A percentile compares a stretch with the other conserved stretches of the same genome.
These are phyloP conservation scores for Proterorhinus semilunaris DNA, from an alignment of 2,113 vertebrate species.

Conservation along the genomic window DNA sequence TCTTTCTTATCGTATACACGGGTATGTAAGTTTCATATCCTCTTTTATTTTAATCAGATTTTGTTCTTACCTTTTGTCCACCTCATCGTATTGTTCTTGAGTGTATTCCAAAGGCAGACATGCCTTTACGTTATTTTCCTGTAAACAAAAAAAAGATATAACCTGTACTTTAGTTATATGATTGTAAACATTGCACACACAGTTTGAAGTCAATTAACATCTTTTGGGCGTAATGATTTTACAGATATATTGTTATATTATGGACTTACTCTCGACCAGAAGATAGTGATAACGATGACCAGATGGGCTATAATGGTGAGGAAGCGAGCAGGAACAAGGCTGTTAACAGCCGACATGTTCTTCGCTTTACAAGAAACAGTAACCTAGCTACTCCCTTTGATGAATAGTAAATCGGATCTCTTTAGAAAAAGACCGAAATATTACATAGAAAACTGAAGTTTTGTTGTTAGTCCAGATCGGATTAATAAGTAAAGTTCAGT, in stretches of 20 bases:
- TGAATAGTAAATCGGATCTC: not conserved
- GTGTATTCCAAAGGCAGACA: conserved; percentile 82
- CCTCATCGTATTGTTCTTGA: conserved; percentile 74
- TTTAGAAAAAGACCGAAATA: not conserved
- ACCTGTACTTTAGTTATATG: not conserved
- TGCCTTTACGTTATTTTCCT: conserved; percentile 85
- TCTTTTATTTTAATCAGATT: not conserved
- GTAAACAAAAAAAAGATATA: conserved; percentile 18
- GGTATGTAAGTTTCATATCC: too few relatives aligned
- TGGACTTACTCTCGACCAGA: conserved; percentile 86
- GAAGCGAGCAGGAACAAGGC: conserved; percentile 85
- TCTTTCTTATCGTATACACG: too few relatives aligned
- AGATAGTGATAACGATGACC: conserved; percentile 87
- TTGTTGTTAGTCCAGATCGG: not conserved
- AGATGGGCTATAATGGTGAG: conserved; percentile 84
- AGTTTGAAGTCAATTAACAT: too few relatives aligned
- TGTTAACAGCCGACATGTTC: conserved; percentile 76
- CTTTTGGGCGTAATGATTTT: too few relatives aligned
- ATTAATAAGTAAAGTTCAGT: not conserved
- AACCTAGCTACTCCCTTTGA: not conserved
- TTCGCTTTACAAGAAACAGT: not conserved
- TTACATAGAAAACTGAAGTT: not conserved
- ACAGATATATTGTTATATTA: too few relatives aligned
- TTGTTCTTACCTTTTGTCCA: conserved; percentile 79
- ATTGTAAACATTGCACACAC: not conserved